These are phyloP conservation scores for Ichneumoninae sp. DNA, from an alignment of 2,888 invertebrate genomes.

Conservation along the genomic window DNA sequence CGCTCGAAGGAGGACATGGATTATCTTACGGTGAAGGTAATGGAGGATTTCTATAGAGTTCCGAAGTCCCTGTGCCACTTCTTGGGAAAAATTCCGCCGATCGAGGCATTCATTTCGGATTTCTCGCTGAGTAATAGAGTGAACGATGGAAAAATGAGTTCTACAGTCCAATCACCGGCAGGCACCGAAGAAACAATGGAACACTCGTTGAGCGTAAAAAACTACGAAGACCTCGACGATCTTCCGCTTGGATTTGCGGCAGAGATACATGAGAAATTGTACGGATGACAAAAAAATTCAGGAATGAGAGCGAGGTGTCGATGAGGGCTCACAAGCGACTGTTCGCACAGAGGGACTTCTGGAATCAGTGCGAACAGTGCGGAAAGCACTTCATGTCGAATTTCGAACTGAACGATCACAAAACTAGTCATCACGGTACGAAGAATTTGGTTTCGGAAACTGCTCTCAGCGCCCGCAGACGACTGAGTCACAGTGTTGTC, in stretches of 20 bases:
- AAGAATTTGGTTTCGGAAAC: constrained; percentile 66
- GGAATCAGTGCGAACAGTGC: constrained; percentile 63
- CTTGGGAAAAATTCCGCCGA: neutral
- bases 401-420: constrained; percentile 63
- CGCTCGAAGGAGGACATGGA: too few relatives aligned
- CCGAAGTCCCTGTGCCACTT: constrained; percentile 6
- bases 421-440: constrained; percentile 46
- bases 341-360: constrained; percentile 50
- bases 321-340: constrained; percentile 64
- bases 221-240: neutral
- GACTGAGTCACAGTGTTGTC: constrained; percentile 53
- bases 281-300: neutral
- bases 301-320: constrained; percentile 43
- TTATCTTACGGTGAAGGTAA: constrained; percentile 23
- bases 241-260: neutral
- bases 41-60: constrained; percentile 45
- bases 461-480: constrained; percentile 35
- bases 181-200: neutral
- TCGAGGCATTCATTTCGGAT: neutral
- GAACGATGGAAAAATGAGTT: neutral
- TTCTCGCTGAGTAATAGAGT: neutral
- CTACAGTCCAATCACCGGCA: too few relatives aligned
- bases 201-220: neutral
- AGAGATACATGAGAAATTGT: neutral
- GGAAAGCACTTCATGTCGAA: constrained; percentile 61